Evolutionary conservation across 2,797 vertebrate genomes (phyloP).

Genomic region (Rachycentron canadum): DNA sequence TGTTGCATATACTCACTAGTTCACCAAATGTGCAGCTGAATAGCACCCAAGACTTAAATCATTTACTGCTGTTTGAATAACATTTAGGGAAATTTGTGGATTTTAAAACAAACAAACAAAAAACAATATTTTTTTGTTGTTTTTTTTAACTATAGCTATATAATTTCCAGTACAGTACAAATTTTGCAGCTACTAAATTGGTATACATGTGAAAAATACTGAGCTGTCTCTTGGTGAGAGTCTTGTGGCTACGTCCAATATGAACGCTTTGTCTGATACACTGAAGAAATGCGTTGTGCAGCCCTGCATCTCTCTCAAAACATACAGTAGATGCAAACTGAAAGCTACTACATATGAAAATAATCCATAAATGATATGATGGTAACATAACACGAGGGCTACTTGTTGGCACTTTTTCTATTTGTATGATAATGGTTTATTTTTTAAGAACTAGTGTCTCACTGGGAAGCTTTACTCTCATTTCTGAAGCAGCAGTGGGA

Average conservation of each 20-base stretch:
- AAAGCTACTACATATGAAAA: conserved; percentile 28
- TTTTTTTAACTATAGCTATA: not conserved
- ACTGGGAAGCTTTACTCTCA: conserved; percentile 67
- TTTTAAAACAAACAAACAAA: no score
- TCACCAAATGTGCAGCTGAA: no score
- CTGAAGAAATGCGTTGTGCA: not conserved
- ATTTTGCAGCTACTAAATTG: not conserved
- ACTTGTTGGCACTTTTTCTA: conserved; percentile 52
- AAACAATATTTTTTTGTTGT: no score
- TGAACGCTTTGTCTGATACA: conserved; percentile 2
- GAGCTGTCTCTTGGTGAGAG: not conserved
- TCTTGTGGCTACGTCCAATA: not conserved
- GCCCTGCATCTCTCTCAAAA: not conserved
- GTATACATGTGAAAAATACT: not conserved
- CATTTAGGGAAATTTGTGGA: no score
- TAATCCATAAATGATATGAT: conserved; percentile 35
- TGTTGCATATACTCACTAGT: no score
- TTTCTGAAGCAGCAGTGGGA: conserved; percentile 69
- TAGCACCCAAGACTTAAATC: no score
- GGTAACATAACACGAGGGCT: conserved; percentile 54
- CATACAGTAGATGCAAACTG: conserved; percentile 21
- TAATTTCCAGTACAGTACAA: not conserved
- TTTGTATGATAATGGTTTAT: conserved; percentile 63
- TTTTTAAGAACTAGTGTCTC: conserved; percentile 59
- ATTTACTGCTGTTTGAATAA: no score